Evolutionary conservation across 2,113 vertebrate genomes (phyloP).

Genomic region (Cottus gobio): DNA sequence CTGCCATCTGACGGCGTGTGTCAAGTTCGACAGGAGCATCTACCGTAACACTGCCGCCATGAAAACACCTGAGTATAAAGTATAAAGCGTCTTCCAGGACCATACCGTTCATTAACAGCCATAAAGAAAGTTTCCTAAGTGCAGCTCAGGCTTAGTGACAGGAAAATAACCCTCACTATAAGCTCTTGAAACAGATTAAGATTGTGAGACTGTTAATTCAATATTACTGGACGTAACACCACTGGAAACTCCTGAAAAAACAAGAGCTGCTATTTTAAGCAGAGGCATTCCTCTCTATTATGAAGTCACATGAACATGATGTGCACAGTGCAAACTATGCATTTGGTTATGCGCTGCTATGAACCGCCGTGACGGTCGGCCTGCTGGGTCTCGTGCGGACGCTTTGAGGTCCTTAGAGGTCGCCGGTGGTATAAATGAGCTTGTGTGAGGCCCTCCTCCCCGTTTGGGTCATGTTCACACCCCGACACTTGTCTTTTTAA

Average conservation of each 20-base stretch:
- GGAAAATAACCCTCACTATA: neutral
- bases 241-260: neutral
- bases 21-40: neutral
- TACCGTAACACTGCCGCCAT: neutral
- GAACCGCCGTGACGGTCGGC: neutral
- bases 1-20: neutral
- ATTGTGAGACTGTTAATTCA: neutral
- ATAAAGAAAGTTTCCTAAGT: neutral
- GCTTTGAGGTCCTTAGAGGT: neutral
- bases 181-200: neutral
- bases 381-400: neutral
- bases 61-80: neutral
- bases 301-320: neutral
- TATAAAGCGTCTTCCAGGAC: neutral
- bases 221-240: neutral
- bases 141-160: neutral
- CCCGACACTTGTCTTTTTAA: constrained; percentile 16
- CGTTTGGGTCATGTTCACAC: constrained; percentile 11
- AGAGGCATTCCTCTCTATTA: neutral
- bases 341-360: neutral
- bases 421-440: neutral
- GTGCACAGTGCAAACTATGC: neutral
- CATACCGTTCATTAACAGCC: neutral
- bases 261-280: neutral
- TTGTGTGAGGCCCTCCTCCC: neutral